Percentiles rank a stretch among this genome's conserved stretches.
phyloP scores from a whole-genome alignment of 1,140 invertebrate species.

The Gryon sp. region DNA sequence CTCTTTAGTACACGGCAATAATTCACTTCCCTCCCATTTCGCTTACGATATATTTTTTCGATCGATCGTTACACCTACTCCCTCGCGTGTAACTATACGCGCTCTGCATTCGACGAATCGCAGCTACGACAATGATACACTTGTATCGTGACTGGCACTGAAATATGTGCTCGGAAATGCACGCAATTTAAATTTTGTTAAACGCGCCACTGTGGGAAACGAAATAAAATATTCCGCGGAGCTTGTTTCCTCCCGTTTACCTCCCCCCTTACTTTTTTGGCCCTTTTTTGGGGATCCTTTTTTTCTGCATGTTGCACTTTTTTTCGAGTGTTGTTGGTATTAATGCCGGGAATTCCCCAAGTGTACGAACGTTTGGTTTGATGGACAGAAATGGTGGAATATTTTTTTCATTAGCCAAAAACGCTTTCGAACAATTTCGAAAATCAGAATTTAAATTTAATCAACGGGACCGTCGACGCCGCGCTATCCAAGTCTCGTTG shows the following conservation, averaged over 20 bases:
- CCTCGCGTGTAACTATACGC: constrained; percentile 60
- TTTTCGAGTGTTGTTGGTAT: too few relatives aligned
- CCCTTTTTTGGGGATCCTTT: too few relatives aligned
- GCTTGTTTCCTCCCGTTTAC: constrained; percentile 26
- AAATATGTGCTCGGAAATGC: constrained; percentile 53
- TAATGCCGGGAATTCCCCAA: constrained; percentile 25
- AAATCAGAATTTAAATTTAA: constrained; percentile 52
- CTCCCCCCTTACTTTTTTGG: neutral
- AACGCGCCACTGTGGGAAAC: constrained; percentile 47
- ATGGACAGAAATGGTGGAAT: constrained; percentile 38
- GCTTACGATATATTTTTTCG: constrained; percentile 68
- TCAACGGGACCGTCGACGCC: too few relatives aligned
- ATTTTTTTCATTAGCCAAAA: constrained; percentile 44
- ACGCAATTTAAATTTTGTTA: constrained; percentile 59
- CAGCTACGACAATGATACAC: constrained; percentile 60
- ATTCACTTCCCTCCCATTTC: constrained; percentile 75
- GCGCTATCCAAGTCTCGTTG: neutral
- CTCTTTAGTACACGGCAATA: constrained; percentile 69
- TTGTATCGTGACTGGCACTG: constrained; percentile 60
- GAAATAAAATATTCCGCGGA: constrained; percentile 55
- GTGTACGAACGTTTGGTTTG: constrained; percentile 24
- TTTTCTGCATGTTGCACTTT: too few relatives aligned
- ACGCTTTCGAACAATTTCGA: constrained; percentile 8
- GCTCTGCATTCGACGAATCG: constrained; percentile 54
- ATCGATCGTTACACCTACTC: constrained; percentile 63